Percentiles rank a stretch among this genome's conserved stretches.
Conservation (phyloP, 1,140 invertebrate genomes). For the Caenorhabditis tropicalis region DNA sequence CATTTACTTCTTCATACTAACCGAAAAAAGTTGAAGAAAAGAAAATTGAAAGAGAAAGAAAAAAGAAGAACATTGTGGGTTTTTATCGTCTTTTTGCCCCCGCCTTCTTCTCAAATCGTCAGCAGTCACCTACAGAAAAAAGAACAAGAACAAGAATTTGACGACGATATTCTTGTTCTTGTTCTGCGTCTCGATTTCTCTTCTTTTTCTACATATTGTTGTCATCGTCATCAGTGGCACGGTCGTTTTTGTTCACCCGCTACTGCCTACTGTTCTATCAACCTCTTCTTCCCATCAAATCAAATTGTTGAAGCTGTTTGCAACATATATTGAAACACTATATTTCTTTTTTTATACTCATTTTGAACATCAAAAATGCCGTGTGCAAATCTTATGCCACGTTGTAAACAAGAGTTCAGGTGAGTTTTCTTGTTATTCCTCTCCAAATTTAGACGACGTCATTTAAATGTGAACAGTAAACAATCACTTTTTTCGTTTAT, state of each 20-base stretch:
- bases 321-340: background rate
- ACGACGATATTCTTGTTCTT: no score
- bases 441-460: no score
- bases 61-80: conserved; percentile 26
- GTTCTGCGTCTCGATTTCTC: background rate
- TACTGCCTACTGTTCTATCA: background rate
- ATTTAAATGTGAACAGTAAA: background rate
- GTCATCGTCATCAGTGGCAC: conserved; percentile 9
- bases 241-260: background rate
- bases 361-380: conserved; percentile 19
- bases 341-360: background rate
- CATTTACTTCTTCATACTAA: background rate
- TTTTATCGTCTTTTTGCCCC: conserved; percentile 16
- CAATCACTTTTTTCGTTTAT: background rate
- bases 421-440: background rate
- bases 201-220: background rate
- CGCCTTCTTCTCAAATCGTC: conserved; percentile 34
- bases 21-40: background rate
- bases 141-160: conserved; percentile 14
- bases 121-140: conserved; percentile 31
- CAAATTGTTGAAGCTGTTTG: background rate
- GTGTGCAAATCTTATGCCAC: conserved; percentile 48
- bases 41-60: background rate
- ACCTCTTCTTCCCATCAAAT: background rate
- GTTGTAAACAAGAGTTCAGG: conserved; percentile 41